Conservation (phyloP, 2,888 invertebrate genomes). For the Nineta flava region DNA sequence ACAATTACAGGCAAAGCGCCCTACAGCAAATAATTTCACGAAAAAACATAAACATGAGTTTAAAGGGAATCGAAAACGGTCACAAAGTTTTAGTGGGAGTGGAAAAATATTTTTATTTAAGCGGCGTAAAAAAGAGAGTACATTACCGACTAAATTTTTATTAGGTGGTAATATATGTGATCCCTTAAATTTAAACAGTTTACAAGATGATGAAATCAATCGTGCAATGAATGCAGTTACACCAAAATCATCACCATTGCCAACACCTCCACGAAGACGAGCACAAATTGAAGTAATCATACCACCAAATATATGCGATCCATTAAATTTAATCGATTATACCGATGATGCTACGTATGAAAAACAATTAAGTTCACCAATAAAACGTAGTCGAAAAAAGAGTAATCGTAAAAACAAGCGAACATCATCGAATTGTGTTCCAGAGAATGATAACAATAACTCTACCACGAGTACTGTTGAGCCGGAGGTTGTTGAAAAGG, state of each 20-base stretch:
- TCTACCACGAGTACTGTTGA: conserved; percentile 18
- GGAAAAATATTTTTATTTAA: conserved; percentile 63
- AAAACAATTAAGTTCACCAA: conserved; percentile 56
- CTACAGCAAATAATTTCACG: conserved; percentile 7
- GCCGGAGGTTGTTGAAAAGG: conserved; percentile 30
- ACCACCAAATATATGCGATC: conserved; percentile 84
- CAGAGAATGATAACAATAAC: conserved; percentile 16
- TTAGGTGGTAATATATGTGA: conserved; percentile 91
- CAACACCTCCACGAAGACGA: conserved; percentile 65
- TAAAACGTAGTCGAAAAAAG: conserved; percentile 42
- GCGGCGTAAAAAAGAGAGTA: conserved; percentile 56
- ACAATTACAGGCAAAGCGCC: not conserved
- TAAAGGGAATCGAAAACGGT: conserved; percentile 43
- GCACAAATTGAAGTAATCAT: conserved; percentile 79
- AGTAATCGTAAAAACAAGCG: conserved; percentile 48
- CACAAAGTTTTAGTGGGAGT: conserved; percentile 44
- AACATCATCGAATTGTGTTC: conserved; percentile 27
- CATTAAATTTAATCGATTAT: conserved; percentile 69
- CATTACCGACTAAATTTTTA: conserved; percentile 84
- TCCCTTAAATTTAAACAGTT: conserved; percentile 82
- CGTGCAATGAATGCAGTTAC: conserved; percentile 78
- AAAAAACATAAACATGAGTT: conserved; percentile 28
- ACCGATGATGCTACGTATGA: conserved; percentile 71
- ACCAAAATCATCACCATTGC: conserved; percentile 81
- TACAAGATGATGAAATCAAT: conserved; percentile 66